Base-by-base conservation (phyloP, 2,113 vertebrate species). In the Alligator sinensis region DNA sequence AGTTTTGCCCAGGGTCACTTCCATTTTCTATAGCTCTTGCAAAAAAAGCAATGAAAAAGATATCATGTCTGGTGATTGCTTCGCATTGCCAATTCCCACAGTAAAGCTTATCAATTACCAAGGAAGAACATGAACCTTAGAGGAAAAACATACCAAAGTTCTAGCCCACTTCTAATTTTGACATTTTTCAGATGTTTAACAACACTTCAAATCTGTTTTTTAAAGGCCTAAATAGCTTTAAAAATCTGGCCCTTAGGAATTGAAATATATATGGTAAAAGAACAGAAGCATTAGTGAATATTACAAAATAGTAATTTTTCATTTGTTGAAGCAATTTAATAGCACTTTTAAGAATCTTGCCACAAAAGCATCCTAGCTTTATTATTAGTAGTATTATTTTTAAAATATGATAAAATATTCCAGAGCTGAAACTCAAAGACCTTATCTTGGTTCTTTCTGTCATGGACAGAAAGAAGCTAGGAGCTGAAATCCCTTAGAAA, bases 101-200 rank as follows among this genome's bases (percentile, higher is more conserved):
- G 92, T 64, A 57, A 11, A 61, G 95, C 86, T 92, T 93, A 57
- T 89, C 91, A 91, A 84, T 75, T 84, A 15, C 93, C 58, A 76
- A 93, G 75, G 82, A 96, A 84, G 83, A 96, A 95, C 87, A 12
- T 91, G 94, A 95, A 95, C 96, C 93, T 95, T 95, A 91, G 92
- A 96, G 93, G 90, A 88, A 95, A 85, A 89, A 91, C 57, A n/a
- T 95, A 94, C 92, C 94, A 94, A 96, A 96, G 80, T 93, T 90
- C 82, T 94, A 94, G 77, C n/a, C 68, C 68, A 72, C 68, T 38
- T 24, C 11, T 10, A 34, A 80, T 95, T 97, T 94, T 88, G 94
- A 34, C 86, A 34, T 94, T 82, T 89, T 83, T 27, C n/a, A 9
- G 90, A 54, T 47, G 63, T 88, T 96, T 91, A 90, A 89, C 94